Evolutionary conservation across 2,888 invertebrate species (phyloP).

Genomic region (Pherbina coryleti): DNA sequence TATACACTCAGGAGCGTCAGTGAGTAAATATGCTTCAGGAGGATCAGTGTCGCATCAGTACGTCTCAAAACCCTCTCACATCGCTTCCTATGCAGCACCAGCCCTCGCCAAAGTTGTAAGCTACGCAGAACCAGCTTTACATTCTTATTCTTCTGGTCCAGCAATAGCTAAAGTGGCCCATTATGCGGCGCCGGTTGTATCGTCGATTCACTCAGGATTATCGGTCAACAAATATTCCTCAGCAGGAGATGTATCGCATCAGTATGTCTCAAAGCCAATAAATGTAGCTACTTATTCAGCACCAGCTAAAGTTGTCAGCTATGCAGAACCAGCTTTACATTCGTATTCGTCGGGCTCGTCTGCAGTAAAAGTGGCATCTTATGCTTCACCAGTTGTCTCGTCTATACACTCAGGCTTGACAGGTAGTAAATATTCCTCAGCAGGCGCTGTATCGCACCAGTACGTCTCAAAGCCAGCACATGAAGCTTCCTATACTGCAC

Average conservation of each 20-base stretch:
- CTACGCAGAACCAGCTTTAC: constrained; percentile 40
- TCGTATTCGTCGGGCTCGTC: constrained; percentile 45
- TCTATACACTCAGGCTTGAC: constrained; percentile 42
- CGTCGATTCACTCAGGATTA: constrained; percentile 52
- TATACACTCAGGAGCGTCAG: constrained; percentile 43
- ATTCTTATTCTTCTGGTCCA: constrained; percentile 31
- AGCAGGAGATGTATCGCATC: constrained; percentile 47
- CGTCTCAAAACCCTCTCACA: constrained; percentile 49
- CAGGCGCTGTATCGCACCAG: constrained; percentile 27
- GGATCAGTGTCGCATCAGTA: constrained; percentile 50
- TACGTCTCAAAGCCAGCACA: constrained; percentile 42
- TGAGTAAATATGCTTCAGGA: constrained; percentile 41
- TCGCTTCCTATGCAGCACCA: constrained; percentile 41
- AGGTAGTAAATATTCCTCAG: constrained; percentile 38
- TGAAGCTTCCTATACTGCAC: constrained; percentile 45
- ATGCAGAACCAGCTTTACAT: constrained; percentile 47
- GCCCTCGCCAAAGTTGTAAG: constrained; percentile 38
- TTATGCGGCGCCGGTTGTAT: constrained; percentile 21
- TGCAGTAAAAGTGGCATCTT: constrained; percentile 50
- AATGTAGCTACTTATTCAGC: constrained; percentile 42
- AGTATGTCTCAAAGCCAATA: constrained; percentile 51
- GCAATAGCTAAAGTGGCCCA: constrained; percentile 35
- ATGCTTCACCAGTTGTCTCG: constrained; percentile 29
- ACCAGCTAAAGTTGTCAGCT: constrained; percentile 51
- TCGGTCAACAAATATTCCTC: constrained; percentile 28